Percentiles rank a stretch among this genome's conserved stretches.
Evolutionary conservation across 2,113 vertebrate genomes (phyloP).

Genomic region (Furnarius figulus): DNA sequence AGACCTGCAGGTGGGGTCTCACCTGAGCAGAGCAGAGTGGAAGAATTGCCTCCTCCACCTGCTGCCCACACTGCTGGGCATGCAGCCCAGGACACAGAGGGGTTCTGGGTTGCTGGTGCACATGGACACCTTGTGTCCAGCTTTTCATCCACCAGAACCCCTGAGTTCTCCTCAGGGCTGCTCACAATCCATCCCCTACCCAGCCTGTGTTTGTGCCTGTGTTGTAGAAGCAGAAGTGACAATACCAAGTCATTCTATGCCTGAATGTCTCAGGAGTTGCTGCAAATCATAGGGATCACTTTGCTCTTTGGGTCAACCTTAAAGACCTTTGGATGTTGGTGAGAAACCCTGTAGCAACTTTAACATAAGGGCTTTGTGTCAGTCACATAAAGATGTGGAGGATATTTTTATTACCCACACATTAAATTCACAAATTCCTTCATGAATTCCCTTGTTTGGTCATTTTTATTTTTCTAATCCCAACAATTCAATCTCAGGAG

Average conservation of each 20-base stretch:
- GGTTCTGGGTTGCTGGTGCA: background rate
- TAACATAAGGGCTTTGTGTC: background rate
- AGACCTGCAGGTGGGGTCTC: too few relatives aligned
- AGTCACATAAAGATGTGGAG: background rate
- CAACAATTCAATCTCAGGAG: background rate
- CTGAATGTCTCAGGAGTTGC: background rate
- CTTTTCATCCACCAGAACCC: background rate
- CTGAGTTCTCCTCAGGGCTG: background rate
- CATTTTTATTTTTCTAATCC: background rate
- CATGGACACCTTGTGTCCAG: background rate
- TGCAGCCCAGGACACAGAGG: too few relatives aligned
- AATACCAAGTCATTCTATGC: background rate
- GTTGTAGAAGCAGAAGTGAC: background rate
- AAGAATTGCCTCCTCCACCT: too few relatives aligned
- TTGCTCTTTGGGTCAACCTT: background rate
- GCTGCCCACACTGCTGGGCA: too few relatives aligned
- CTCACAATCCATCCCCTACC: background rate
- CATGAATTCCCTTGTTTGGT: background rate
- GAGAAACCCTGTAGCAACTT: background rate
- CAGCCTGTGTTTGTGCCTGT: background rate
- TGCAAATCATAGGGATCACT: background rate
- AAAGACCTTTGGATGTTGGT: background rate
- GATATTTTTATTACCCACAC: background rate
- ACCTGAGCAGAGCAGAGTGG: too few relatives aligned
- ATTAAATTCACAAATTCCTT: background rate